Conservation (phyloP, 2,797 vertebrate species). For the Parambassis ranga region DNA sequence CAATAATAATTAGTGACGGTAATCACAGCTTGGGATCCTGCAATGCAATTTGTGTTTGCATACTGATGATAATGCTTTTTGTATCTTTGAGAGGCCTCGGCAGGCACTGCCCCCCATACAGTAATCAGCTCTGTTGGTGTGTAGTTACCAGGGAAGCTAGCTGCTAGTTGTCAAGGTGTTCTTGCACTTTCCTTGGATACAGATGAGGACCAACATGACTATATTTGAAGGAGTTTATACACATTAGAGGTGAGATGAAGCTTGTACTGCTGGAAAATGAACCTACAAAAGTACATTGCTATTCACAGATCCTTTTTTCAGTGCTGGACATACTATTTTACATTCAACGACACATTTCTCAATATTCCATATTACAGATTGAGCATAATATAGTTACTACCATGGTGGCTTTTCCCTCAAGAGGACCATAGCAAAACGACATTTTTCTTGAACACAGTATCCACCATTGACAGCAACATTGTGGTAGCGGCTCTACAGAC, state of each 20-base stretch:
- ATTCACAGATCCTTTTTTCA: too few relatives aligned
- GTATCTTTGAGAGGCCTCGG: constrained; percentile 32
- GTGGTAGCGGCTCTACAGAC: constrained; percentile 12
- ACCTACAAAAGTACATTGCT: too few relatives aligned
- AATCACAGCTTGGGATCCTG: constrained; percentile 32
- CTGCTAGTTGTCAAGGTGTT: too few relatives aligned
- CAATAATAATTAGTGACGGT: constrained; percentile 58
- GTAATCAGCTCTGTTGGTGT: too few relatives aligned
- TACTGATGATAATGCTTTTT: constrained; percentile 44
- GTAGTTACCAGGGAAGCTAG: too few relatives aligned
- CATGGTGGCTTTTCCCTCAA: neutral
- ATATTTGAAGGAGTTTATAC: too few relatives aligned
- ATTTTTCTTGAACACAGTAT: neutral
- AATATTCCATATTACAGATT: neutral
- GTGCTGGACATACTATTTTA: neutral
- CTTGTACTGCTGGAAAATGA: too few relatives aligned
- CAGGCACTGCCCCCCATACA: too few relatives aligned
- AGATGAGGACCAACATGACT: too few relatives aligned
- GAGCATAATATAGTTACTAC: neutral
- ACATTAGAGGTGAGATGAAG: too few relatives aligned
- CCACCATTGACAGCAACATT: constrained; percentile 1
- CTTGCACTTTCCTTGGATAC: too few relatives aligned
- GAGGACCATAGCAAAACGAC: neutral
- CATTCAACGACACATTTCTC: neutral
- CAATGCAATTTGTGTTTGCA: constrained; percentile 24